These are phyloP conservation scores for Pantala flavescens DNA, from an alignment of 1,140 invertebrate species.

Conservation along the genomic window DNA sequence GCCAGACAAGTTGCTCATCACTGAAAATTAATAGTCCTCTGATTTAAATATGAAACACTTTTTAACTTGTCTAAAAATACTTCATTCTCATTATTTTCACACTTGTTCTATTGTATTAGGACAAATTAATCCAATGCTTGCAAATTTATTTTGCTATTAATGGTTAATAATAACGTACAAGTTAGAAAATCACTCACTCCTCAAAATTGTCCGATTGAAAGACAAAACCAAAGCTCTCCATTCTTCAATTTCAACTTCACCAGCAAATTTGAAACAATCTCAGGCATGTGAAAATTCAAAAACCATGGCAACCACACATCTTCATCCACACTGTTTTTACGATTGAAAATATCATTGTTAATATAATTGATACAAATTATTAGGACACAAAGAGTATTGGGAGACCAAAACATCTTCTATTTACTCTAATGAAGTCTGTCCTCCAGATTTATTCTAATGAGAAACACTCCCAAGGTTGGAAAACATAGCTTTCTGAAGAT, in stretches of 20 bases:
- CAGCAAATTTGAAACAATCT: not conserved
- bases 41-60: constrained; percentile 7
- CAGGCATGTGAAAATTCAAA: not conserved
- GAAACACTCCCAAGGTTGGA: not conserved
- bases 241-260: not conserved
- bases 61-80: constrained; percentile 8
- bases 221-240: not conserved
- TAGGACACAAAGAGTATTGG: not conserved
- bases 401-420: not conserved
- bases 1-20: constrained; percentile 4
- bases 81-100: not conserved
- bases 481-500: not conserved
- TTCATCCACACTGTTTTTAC: not conserved
- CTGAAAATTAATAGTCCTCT: not conserved
- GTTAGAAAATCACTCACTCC: not conserved
- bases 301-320: not conserved
- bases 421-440: not conserved
- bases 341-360: not conserved
- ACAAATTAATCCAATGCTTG: not conserved
- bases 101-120: not conserved
- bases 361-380: not conserved
- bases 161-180: not conserved
- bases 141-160: not conserved
- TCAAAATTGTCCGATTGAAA: not conserved
- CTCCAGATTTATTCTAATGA: not conserved